Conservation (phyloP, 2,888 invertebrate genomes). For the Drosophila atripex region DNA sequence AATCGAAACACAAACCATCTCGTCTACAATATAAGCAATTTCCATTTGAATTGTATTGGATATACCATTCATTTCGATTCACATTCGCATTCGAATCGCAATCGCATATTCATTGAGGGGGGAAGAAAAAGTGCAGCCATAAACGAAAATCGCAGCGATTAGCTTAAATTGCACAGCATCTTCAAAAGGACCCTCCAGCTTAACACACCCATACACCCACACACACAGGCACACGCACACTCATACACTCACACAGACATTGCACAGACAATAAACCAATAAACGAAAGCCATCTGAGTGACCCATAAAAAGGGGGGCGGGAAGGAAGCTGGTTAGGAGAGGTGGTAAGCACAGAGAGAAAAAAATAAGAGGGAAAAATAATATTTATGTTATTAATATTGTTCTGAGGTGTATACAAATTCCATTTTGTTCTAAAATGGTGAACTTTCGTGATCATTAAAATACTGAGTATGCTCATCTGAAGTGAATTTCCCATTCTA, state of each 20-base stretch:
- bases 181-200: slow-evolving; percentile 53
- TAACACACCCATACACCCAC: slow-evolving; percentile 1
- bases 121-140: slow-evolving; percentile 44
- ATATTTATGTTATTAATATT: too few relatives aligned
- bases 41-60: slow-evolving; percentile 18
- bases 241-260: slow-evolving; percentile 17
- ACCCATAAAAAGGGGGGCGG: slow-evolving; percentile 49
- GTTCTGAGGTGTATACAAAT: too few relatives aligned
- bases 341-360: slow-evolving; percentile 15
- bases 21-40: slow-evolving; percentile 13
- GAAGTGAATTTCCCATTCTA: too few relatives aligned
- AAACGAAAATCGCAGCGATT: slow-evolving; percentile 71
- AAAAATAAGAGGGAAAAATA: not conserved
- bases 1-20: slow-evolving; percentile 2
- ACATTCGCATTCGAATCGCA: slow-evolving; percentile 20
- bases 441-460: too few relatives aligned
- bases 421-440: too few relatives aligned
- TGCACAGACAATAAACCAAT: slow-evolving; percentile 72
- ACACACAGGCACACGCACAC: slow-evolving; percentile 4
- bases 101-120: slow-evolving; percentile 16
- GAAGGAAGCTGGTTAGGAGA: slow-evolving; percentile 16
- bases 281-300: slow-evolving; percentile 56
- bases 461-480: too few relatives aligned
- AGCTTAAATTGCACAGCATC: slow-evolving; percentile 72
- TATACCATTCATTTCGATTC: slow-evolving; percentile 16